Percentiles rank a stretch among this genome's conserved stretches.
phyloP scores from a whole-genome alignment of 1,140 invertebrate genomes.

The Latrodectus geometricus region DNA sequence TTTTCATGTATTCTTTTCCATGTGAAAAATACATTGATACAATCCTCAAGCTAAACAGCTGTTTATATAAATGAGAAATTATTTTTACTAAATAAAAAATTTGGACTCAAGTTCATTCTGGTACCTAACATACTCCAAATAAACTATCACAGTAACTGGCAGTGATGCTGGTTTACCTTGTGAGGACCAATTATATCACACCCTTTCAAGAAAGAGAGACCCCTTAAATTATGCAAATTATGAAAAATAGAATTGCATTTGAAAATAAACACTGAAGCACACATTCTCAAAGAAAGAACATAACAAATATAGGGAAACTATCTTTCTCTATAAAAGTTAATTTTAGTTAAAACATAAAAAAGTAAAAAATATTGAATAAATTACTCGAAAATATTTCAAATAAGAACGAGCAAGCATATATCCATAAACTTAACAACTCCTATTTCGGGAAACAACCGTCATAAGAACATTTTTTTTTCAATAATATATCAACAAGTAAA shows the following conservation, averaged over 20 bases:
- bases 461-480: conserved; percentile 49
- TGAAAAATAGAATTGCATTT: not conserved
- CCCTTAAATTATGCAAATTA: not conserved
- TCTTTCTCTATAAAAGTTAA: not conserved
- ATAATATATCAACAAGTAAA: conserved; percentile 52
- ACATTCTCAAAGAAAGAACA: conserved; percentile 40
- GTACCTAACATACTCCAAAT: conserved; percentile 57
- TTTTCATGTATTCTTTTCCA: not conserved
- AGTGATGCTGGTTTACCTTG: conserved; percentile 59
- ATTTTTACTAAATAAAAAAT: not conserved
- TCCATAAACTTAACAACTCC: conserved; percentile 59
- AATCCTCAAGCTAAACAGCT: not conserved
- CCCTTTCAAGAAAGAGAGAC: conserved; percentile 9
- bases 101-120: conserved; percentile 43
- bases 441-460: conserved; percentile 37
- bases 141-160: conserved; percentile 62
- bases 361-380: conserved; percentile 34
- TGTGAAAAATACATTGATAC: not conserved
- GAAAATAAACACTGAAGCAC: conserved; percentile 46
- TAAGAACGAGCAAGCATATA: conserved; percentile 42
- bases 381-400: conserved; percentile 5
- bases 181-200: conserved; percentile 60
- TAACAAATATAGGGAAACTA: not conserved
- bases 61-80: not conserved
- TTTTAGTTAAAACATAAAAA: conserved; percentile 5